These are phyloP conservation scores for Andrena chrysosceles DNA, from an alignment of 2,888 invertebrate species.

Conservation along the genomic window DNA sequence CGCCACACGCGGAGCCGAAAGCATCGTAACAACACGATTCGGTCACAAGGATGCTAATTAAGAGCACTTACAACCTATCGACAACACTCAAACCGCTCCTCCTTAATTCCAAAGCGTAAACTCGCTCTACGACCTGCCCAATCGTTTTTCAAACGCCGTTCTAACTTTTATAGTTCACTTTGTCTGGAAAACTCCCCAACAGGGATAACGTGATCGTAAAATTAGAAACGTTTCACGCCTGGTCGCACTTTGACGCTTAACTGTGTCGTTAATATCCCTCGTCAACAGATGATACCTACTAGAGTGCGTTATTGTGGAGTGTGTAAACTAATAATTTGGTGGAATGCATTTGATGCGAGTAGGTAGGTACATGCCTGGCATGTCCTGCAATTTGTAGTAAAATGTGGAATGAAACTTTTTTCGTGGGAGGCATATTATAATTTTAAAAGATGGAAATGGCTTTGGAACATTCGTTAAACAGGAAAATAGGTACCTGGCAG, in stretches of 20 bases:
- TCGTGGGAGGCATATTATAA: too few species aligned
- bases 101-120: not conserved
- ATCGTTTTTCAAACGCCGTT: not conserved
- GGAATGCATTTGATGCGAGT: too few species aligned
- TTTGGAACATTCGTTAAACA: too few species aligned
- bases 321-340: too few species aligned
- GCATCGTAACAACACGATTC: constrained; percentile 31
- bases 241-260: constrained; percentile 3
- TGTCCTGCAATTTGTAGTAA: too few species aligned
- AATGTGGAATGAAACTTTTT: too few species aligned
- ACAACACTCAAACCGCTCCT: not conserved
- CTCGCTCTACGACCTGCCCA: not conserved
- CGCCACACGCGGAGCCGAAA: constrained; percentile 54
- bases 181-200: not conserved
- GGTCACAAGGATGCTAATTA: constrained; percentile 19
- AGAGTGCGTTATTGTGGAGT: too few species aligned
- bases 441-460: too few species aligned
- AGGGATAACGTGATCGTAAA: constrained; percentile 12
- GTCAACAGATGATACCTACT: too few species aligned
- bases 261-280: not conserved
- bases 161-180: not conserved
- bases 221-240: constrained; percentile 15
- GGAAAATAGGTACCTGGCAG: too few species aligned
- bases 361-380: too few species aligned
- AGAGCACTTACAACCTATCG: constrained; percentile 14